These are phyloP conservation scores for Dendrolimus punctatus DNA, from an alignment of 1,140 invertebrate genomes.

Conservation along the genomic window DNA sequence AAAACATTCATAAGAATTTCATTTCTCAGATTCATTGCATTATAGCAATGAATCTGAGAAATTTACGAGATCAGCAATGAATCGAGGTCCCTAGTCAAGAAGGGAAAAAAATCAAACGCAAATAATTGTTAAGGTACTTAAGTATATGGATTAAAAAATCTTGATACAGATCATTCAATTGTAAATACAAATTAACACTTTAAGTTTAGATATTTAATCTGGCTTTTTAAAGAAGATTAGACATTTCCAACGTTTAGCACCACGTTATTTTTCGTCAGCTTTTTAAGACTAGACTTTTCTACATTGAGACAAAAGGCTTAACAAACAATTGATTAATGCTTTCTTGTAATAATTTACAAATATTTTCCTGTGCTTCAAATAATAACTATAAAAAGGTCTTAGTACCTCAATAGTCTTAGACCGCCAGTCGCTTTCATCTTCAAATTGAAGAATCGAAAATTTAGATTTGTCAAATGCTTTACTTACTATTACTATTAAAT, in stretches of 20 bases:
- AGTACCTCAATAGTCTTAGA: too few relatives aligned
- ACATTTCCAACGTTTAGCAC: slow-evolving; percentile 24
- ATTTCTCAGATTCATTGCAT: too few relatives aligned
- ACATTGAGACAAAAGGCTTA: slow-evolving; percentile 5
- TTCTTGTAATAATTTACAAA: too few relatives aligned
- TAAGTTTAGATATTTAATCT: slow-evolving; percentile 2
- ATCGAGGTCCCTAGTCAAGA: background rate
- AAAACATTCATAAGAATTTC: too few relatives aligned
- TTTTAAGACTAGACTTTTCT: slow-evolving; percentile 6
- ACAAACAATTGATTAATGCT: background rate
- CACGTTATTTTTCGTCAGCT: slow-evolving; percentile 5
- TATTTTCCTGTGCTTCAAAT: too few relatives aligned
- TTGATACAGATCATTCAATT: slow-evolving; percentile 38
- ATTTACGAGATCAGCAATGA: too few relatives aligned
- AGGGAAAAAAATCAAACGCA: slow-evolving; percentile 21
- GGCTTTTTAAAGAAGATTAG: slow-evolving; percentile 14
- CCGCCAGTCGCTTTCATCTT: too few relatives aligned
- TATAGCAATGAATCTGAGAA: too few relatives aligned
- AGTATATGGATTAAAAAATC: slow-evolving; percentile 43
- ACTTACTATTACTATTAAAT: too few relatives aligned
- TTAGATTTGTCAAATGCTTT: too few relatives aligned
- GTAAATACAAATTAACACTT: slow-evolving; percentile 21
- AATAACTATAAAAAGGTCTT: too few relatives aligned
- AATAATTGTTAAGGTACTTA: slow-evolving; percentile 35
- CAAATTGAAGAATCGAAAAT: too few relatives aligned